Evolutionary conservation across 2,113 vertebrate species (phyloP).

Genomic region (Anarrhichthys ocellatus): DNA sequence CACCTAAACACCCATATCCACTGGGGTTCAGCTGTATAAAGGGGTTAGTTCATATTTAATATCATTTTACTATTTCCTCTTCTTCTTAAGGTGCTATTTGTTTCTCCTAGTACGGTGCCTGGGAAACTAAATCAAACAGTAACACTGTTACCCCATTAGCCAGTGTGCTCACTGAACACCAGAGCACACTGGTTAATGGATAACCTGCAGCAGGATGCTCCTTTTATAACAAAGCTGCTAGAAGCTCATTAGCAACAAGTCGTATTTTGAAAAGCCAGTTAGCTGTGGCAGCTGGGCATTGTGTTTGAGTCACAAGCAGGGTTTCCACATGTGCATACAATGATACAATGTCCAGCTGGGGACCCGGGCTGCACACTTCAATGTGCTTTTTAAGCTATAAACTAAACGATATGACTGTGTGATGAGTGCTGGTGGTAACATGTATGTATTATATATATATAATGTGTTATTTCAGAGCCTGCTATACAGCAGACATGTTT

Average conservation of each 20-base stretch:
- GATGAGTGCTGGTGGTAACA: too few relatives aligned
- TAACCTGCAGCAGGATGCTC: conserved; percentile 9
- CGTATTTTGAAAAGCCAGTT: not conserved
- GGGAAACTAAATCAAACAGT: not conserved
- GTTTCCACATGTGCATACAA: not conserved
- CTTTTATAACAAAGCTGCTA: not conserved
- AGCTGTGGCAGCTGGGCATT: not conserved
- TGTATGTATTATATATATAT: not conserved
- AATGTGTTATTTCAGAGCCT: not conserved
- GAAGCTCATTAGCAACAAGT: not conserved
- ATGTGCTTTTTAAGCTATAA: too few relatives aligned
- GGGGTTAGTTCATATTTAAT: not conserved
- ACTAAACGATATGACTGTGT: not conserved
- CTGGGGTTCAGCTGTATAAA: not conserved
- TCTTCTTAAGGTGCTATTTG: not conserved
- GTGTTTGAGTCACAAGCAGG: not conserved
- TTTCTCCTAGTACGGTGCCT: not conserved
- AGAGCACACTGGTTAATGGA: not conserved
- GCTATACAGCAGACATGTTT: too few relatives aligned
- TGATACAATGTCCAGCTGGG: not conserved
- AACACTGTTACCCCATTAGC: not conserved
- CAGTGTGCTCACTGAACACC: not conserved
- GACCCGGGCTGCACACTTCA: too few relatives aligned
- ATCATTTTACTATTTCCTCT: too few relatives aligned
- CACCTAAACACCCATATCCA: not conserved